Base-by-base conservation (phyloP, 2,797 vertebrate species). In the Gymnoscopelus microlampas region DNA sequence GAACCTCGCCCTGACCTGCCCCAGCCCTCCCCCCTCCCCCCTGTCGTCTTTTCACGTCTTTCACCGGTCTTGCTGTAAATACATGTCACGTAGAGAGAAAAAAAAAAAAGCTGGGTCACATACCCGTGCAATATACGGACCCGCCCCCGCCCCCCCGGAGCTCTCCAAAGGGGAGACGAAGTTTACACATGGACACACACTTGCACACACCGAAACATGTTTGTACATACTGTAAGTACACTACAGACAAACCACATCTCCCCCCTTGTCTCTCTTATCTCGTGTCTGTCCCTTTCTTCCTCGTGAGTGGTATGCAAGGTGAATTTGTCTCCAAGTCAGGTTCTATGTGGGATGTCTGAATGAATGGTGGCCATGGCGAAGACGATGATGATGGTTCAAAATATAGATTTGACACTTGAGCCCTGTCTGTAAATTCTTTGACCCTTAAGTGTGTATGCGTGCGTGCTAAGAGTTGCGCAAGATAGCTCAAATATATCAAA, bases 51-150 rank as follows among this genome's bases (percentile, higher is more conserved):
- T 49, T 73, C 15, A 48, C 60, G 49, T 78, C 29, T 78, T 39
- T 81, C 72, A 74, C 56, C 78, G 69, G 76, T 85, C 74, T 88
- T 77, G 82, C 68, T 91, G 89, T 93, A 91, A 88, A 89, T 87
- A 88, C 80, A 70, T 89, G 77, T 77, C 59, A 56, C 73, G 76
- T 84, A 80, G 59, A 74, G 67, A 60, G 19, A 69, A 58, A 49
- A 67, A 48, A 57, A 57, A 23, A 15, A 24, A 29, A 61, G 54
- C 62, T 74, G 51, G 63, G 60, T 77, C 59, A 73, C 8, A 70
- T 84, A 84, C 63, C 56, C 24, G 12, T 24, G 63, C 35, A 63
- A 71, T 76, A 65, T 81, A 66, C 78, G 53, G 49, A 62, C 63
- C 49, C 26, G 2, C 26, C 26, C 39, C 39, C 39, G 7, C 8